These are phyloP conservation scores for Drosophila mimetica DNA, from an alignment of 2,888 invertebrate genomes.

Conservation along the genomic window DNA sequence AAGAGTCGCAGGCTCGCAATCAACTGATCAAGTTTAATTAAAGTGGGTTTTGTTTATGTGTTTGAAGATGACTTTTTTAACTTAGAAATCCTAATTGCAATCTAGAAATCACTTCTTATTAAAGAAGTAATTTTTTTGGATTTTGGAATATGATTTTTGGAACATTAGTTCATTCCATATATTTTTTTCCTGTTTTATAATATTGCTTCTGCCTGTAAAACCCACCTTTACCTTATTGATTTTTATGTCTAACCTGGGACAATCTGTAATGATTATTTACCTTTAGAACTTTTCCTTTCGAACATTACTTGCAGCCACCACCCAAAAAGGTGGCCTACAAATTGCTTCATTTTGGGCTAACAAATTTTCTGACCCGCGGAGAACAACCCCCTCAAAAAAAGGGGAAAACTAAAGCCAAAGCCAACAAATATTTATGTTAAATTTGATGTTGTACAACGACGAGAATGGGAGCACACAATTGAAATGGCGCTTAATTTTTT, in stretches of 20 bases:
- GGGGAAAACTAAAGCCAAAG: conserved; percentile 48
- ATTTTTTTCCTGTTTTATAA: no score
- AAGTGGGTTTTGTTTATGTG: neutral
- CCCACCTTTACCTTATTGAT: neutral
- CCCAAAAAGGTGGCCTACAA: conserved; percentile 58
- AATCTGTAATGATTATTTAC: neutral
- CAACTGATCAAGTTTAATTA: conserved; percentile 1
- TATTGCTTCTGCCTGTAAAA: neutral
- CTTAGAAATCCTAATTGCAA: no score
- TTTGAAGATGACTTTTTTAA: neutral
- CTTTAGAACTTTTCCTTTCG: neutral
- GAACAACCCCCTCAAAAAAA: conserved; percentile 22
- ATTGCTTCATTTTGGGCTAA: conserved; percentile 69
- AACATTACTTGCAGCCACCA: neutral
- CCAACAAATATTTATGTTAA: conserved; percentile 63
- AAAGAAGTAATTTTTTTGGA: no score
- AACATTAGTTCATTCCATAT: no score
- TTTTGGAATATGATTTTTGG: no score
- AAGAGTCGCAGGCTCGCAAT: neutral
- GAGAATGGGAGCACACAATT: conserved; percentile 61
- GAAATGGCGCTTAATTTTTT: conserved; percentile 78
- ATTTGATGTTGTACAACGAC: conserved; percentile 63
- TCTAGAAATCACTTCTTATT: no score
- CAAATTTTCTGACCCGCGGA: conserved; percentile 7
- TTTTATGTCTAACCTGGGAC: neutral